Conservation (phyloP, 2,797 vertebrate species). For the Cynodonichthys magdalenae region DNA sequence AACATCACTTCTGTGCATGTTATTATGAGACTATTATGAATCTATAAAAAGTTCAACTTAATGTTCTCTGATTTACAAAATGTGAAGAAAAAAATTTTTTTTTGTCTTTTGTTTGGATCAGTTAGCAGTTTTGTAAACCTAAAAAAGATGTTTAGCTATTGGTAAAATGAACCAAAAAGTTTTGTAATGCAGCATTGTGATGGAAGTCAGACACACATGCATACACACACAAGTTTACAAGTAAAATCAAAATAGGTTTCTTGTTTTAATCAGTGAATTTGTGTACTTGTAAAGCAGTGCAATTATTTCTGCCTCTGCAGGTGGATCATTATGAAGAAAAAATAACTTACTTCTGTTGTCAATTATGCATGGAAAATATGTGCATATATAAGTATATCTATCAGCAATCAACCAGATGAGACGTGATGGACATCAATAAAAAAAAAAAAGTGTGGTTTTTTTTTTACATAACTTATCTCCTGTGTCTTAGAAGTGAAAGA, state of each 20-base stretch:
- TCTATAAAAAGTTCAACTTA: background rate
- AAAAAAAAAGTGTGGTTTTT: background rate
- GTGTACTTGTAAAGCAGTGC: background rate
- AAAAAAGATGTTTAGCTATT: no score
- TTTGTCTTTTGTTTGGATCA: no score
- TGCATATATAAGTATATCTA: background rate
- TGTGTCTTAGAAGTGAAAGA: no score
- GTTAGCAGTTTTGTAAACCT: no score
- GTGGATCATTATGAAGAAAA: background rate
- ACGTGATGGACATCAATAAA: background rate
- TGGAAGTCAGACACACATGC: no score
- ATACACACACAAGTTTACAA: background rate
- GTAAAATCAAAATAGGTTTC: background rate
- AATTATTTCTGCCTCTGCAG: background rate
- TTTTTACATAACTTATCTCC: no score
- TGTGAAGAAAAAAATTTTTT: no score
- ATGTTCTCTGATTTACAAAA: no score
- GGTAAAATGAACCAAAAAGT: background rate
- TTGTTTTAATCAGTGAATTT: background rate
- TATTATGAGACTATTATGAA: background rate
- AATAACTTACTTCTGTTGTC: background rate
- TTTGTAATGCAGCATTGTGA: background rate
- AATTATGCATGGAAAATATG: background rate
- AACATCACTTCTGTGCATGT: background rate
- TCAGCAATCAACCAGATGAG: background rate